Evolutionary conservation across 2,113 vertebrate genomes (phyloP).

Genomic region (Microtus richardsoni): DNA sequence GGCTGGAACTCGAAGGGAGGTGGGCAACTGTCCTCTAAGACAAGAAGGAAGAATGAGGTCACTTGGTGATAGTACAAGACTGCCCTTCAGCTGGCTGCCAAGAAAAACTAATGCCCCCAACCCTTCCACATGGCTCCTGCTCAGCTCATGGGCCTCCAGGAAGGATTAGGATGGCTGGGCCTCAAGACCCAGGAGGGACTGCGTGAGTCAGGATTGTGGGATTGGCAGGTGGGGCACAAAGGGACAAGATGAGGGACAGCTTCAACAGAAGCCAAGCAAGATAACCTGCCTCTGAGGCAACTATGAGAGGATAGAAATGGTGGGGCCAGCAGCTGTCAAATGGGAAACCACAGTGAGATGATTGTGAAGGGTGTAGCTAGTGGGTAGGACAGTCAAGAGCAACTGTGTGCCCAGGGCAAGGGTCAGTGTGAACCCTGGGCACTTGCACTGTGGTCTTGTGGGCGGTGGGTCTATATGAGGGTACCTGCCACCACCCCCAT

Average conservation of each 20-base stretch:
- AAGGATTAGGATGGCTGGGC: background rate
- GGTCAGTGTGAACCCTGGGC: background rate
- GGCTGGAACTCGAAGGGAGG: constrained; percentile 87
- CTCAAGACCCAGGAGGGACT: background rate
- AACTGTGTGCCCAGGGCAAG: background rate
- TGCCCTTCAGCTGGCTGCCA: no score
- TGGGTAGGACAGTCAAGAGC: no score
- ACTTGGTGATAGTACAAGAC: background rate
- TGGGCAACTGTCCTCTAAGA: constrained; percentile 70
- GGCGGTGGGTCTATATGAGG: background rate
- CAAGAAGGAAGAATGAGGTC: background rate
- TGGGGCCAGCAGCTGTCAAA: background rate
- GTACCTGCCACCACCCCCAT: background rate
- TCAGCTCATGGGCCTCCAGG: background rate
- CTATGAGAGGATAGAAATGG: background rate
- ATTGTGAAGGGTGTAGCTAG: background rate
- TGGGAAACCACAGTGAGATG: accelerated
- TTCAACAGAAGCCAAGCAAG: background rate
- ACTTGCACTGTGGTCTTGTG: background rate
- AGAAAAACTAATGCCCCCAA: background rate
- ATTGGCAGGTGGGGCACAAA: background rate
- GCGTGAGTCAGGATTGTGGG: background rate
- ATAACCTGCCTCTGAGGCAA: background rate
- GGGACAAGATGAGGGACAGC: background rate
- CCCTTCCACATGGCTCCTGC: background rate